Percentiles rank a stretch among this genome's conserved stretches.
Conservation (phyloP, 2,797 vertebrate genomes). For the Gallinago stenura region DNA sequence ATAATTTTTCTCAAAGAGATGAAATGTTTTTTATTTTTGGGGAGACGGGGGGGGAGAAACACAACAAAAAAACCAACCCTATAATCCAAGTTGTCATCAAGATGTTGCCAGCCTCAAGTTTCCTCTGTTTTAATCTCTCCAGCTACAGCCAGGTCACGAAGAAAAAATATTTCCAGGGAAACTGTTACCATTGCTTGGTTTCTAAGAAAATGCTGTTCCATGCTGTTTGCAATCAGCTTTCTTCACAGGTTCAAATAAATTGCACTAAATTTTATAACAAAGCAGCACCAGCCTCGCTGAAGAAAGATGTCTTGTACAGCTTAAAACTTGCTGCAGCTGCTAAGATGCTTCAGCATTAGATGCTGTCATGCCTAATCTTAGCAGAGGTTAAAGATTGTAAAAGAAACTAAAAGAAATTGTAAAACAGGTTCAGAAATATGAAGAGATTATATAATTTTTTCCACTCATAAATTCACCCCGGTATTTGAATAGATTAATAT, state of each 20-base stretch:
- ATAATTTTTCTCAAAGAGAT: not conserved
- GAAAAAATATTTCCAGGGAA: not conserved
- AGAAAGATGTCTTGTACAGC: not conserved
- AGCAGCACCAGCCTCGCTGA: not conserved
- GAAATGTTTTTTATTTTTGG: fast-evolving
- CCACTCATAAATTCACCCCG: not conserved
- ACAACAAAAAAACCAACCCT: not conserved
- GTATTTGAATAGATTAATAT: not conserved
- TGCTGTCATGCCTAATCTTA: not conserved
- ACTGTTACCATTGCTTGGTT: not conserved
- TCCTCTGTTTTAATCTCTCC: not conserved
- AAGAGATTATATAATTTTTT: not conserved
- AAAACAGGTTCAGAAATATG: not conserved
- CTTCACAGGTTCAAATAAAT: not conserved
- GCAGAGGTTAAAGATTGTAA: not conserved
- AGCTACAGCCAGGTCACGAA: fast-evolving
- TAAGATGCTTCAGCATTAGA: not conserved
- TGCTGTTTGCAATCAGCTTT: not conserved
- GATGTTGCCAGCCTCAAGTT: not conserved
- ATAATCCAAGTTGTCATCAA: not conserved
- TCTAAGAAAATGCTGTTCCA: not conserved
- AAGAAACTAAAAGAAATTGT: not conserved
- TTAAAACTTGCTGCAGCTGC: not conserved
- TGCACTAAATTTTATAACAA: not conserved
- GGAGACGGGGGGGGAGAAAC: no score